Percentiles rank a stretch among this genome's conserved stretches.
phyloP scores from a whole-genome alignment of 2,113 vertebrate species.

The Delphinus delphis region DNA sequence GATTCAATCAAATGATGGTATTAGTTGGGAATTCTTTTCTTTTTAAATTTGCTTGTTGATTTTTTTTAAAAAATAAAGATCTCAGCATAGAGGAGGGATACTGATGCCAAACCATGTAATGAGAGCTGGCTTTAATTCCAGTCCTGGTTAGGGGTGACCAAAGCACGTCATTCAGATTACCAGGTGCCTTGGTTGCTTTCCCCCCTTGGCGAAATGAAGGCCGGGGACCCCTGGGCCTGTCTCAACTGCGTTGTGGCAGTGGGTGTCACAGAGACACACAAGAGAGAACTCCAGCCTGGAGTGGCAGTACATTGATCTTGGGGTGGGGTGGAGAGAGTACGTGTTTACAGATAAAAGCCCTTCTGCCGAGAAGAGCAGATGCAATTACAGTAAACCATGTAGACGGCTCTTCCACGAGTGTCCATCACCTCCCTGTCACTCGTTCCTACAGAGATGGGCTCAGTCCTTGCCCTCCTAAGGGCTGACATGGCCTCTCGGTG shows the following conservation, averaged over 20 bases:
- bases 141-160: background rate
- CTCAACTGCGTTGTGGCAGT: background rate
- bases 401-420: rapidly evolving
- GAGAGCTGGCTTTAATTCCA: background rate
- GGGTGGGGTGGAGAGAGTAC: too few relatives aligned
- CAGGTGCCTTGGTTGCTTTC: background rate
- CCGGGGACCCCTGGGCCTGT: background rate
- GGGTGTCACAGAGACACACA: background rate
- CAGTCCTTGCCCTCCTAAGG: background rate
- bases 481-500: background rate
- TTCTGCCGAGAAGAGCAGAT: background rate
- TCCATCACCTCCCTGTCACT: too few relatives aligned
- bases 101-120: background rate
- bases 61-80: background rate
- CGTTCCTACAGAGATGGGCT: background rate
- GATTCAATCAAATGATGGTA: background rate
- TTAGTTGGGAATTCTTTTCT: background rate
- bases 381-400: rapidly evolving
- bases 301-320: rapidly evolving
- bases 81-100: background rate
- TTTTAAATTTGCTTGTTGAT: background rate
- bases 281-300: background rate
- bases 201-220: background rate
- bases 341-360: background rate
- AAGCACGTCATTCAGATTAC: background rate